Evolutionary conservation across 1,140 invertebrate genomes (phyloP).

Genomic region (Zaprionus ornatus): DNA sequence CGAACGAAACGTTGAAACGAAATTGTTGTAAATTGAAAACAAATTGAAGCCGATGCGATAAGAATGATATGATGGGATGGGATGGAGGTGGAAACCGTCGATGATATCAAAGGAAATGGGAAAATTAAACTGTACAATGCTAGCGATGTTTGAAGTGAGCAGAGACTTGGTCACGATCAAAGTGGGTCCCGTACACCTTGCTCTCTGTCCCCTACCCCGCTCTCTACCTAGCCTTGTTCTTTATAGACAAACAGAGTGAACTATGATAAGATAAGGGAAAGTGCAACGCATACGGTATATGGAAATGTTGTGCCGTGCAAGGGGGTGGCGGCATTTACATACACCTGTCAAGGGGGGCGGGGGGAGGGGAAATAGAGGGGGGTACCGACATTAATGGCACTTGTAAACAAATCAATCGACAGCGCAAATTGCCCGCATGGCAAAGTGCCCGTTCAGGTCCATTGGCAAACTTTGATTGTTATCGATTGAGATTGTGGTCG

Average conservation of each 20-base stretch:
- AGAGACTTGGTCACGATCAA: conserved; percentile 55
- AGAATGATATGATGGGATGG: conserved; percentile 8
- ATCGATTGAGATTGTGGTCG: conserved; percentile 43
- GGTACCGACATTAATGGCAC: conserved; percentile 67
- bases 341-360: conserved; percentile 28
- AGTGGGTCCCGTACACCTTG: conserved; percentile 42
- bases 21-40: conserved; percentile 82
- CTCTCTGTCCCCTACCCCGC: not conserved
- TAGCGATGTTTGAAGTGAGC: conserved; percentile 11
- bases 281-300: conserved; percentile 31
- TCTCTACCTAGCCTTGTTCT: not conserved
- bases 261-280: conserved; percentile 64
- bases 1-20: conserved; percentile 50
- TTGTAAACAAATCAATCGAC: conserved; percentile 80
- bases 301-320: conserved; percentile 44
- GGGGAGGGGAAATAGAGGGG: not conserved
- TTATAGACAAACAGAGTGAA: conserved; percentile 13
- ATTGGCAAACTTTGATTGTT: conserved; percentile 62
- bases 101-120: conserved; percentile 73
- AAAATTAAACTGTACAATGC: conserved; percentile 62
- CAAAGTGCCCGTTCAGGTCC: conserved; percentile 60
- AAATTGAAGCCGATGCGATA: conserved; percentile 74
- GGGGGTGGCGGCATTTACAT: conserved; percentile 60
- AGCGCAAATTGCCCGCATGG: conserved; percentile 66
- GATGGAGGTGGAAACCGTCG: conserved; percentile 4